phyloP scores from a whole-genome alignment of 1,140 invertebrate genomes.

The Panulirus ornatus region DNA sequence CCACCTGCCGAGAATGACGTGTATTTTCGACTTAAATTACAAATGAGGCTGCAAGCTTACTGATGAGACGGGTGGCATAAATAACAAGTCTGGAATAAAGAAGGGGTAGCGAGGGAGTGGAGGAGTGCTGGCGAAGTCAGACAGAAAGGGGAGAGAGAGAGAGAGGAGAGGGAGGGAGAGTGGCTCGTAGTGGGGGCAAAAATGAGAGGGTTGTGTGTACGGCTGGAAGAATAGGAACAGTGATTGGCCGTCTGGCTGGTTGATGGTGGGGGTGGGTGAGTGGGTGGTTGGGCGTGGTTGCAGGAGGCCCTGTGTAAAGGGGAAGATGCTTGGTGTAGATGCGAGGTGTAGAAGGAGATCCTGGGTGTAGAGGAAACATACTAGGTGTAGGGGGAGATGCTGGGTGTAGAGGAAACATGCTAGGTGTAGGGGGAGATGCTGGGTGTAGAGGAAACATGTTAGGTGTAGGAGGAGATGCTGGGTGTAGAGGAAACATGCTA shows the following conservation, averaged over 20 bases:
- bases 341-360: background rate
- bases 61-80: background rate
- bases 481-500: background rate
- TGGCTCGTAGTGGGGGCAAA: background rate
- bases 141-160: background rate
- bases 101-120: background rate
- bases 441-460: background rate
- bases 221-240: background rate
- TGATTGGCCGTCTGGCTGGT: background rate
- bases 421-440: background rate
- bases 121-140: background rate
- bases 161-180: background rate
- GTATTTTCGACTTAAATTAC: background rate
- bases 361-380: background rate
- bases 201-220: background rate
- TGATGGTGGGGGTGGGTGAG: background rate
- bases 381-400: background rate
- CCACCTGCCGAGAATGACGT: background rate
- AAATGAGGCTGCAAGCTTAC: conserved; percentile 10
- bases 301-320: background rate
- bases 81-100: background rate
- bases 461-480: background rate
- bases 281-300: background rate
- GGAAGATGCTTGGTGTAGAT: background rate
- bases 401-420: background rate